Base-by-base conservation (phyloP, 2,113 vertebrate species). In the Austrofundulus limnaeus region DNA sequence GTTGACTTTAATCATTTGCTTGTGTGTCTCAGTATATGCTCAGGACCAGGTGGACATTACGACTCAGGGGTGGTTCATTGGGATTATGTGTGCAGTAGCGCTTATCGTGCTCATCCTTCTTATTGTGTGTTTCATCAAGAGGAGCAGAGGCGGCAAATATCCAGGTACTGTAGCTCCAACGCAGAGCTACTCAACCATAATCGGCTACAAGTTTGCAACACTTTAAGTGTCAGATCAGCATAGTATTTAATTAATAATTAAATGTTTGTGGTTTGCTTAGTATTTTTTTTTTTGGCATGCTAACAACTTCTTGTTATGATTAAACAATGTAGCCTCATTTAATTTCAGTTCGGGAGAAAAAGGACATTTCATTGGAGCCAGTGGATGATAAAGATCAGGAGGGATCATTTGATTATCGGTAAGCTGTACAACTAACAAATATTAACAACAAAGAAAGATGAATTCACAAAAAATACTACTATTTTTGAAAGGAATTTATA, bases 1-100 rank as follows among this genome's bases (percentile, higher is more conserved):
- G 28, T 15, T 48, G 43, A 21, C 11, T 55, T 14, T 51, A 14
- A 50, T 37, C n/a, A 11, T 47, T 0, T 56, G 3, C 7, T 37
- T 41, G 4, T 77, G 25, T 72, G 20, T 70, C 14, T 31, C 69
- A 90, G 88, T 39, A 9, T 90, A 90, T 6, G 88, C 88, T 49
- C 84, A 94, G 85, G 96, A 95, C 61, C 97, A 98, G 49, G 94
- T 96, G 37, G 96, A 98, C 92, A 95, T 98, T 46, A 91, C 95
- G 52, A 98, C 96, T 3, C 95, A 98, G 85, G 97, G 97, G 75
- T 99, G 97, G 97, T 98, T 99, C 90, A 98, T 99, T 3, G 97
- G 97, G 50, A 92, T 98, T 43, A 99, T 99, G 97, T 99, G 96
- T 8, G 97, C 96, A 34, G 92, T 98, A 9, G 96, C 95, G 34